Percentiles rank a stretch among this genome's conserved stretches.
These are phyloP conservation scores for Psittacula echo DNA, from an alignment of 2,797 vertebrate genomes.

Conservation along the genomic window DNA sequence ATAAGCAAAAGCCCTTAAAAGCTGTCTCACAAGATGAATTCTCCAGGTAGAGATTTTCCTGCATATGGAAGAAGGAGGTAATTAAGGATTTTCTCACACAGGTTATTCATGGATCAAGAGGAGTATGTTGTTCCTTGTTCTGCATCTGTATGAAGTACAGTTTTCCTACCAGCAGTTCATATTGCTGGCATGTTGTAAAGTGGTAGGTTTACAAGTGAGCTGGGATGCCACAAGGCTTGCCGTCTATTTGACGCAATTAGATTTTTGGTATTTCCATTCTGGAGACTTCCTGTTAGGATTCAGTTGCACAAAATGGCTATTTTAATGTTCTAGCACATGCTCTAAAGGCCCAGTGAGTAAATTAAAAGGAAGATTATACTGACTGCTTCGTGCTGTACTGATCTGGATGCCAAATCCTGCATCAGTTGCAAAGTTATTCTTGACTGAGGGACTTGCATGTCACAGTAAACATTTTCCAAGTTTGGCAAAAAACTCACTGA, in stretches of 20 bases:
- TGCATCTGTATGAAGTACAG: background rate
- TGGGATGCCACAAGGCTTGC: background rate
- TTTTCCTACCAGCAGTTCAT: background rate
- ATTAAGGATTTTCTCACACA: background rate
- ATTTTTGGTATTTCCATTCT: slow-evolving; percentile 8
- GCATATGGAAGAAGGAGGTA: background rate
- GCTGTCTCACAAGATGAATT: background rate
- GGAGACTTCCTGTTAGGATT: background rate
- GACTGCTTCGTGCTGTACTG: background rate
- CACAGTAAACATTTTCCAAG: background rate
- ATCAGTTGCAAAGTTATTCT: background rate
- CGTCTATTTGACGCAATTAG: background rate
- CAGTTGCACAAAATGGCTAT: background rate
- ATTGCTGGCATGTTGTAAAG: background rate
- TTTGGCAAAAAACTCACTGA: background rate
- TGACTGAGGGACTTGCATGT: background rate
- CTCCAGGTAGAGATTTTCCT: background rate
- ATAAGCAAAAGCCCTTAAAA: background rate
- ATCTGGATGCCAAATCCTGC: background rate
- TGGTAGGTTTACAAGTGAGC: background rate
- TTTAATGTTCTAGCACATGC: background rate
- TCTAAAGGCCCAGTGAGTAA: background rate
- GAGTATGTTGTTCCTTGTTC: background rate
- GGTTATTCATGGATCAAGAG: background rate
- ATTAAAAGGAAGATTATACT: background rate